A percentile compares a stretch with the other conserved stretches of the same genome.
Conservation (phyloP, 2,113 vertebrate genomes). For the Pontoporia blainvillei region DNA sequence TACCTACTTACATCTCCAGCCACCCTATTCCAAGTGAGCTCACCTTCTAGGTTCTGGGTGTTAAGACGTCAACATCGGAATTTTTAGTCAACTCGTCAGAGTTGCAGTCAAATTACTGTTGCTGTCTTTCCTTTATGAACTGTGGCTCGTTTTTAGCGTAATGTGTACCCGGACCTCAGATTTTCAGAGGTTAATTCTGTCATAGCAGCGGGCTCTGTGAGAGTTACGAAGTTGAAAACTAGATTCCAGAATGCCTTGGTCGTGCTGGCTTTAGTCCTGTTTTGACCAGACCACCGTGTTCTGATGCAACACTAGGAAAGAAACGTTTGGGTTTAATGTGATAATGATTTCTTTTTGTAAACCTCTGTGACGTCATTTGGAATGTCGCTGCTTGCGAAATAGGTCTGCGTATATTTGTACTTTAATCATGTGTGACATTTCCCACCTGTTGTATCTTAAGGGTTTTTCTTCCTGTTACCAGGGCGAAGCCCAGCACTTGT, state of each 20-base stretch:
- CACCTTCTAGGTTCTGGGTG: neutral
- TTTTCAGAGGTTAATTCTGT: neutral
- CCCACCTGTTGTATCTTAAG: neutral
- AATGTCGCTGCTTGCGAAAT: neutral
- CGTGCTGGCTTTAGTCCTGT: no score
- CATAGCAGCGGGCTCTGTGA: neutral
- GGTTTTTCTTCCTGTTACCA: neutral
- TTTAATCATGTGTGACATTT: neutral
- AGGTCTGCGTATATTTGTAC: neutral
- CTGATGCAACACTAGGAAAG: neutral
- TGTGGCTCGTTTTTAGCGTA: neutral
- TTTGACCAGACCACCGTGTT: neutral
- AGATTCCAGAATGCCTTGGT: neutral
- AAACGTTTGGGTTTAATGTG: neutral
- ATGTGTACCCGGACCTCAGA: neutral
- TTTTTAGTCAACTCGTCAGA: neutral
- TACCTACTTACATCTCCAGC: neutral
- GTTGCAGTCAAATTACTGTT: neutral
- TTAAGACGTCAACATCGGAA: neutral
- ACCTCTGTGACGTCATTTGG: neutral
- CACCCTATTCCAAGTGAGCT: neutral
- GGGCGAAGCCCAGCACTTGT: neutral
- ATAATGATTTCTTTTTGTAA: neutral
- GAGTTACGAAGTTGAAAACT: neutral
- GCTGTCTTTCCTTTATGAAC: neutral